Evolutionary conservation across 2,888 invertebrate species (phyloP), one percentile per base, ranked within the genome.

Genomic region (Suillia variegata): DNA sequence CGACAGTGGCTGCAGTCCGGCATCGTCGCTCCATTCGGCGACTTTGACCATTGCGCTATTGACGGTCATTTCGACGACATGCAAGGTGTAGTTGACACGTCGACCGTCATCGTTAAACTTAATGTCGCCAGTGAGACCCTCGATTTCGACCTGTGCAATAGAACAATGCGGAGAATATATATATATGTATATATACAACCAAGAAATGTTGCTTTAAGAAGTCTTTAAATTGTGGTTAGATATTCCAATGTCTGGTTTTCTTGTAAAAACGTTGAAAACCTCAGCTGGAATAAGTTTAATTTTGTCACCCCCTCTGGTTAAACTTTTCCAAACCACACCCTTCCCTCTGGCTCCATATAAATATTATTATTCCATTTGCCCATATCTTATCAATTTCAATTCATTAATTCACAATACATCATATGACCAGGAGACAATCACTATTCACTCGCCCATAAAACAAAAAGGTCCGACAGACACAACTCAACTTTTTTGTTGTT

Each of bases 41-140:
- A 94, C 91, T 86, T 94, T 94, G 17, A 94, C 89, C 91, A 94
- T 92, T 24, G 93, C 93, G 76, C 94, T 94, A 75, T 95, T 93
- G 58, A 94, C 91, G 3, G 96, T 95, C 93, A 96, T 94, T 83
- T 96, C 93, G 54, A 96, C 92, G 62, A 94, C 91, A 78, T 95
- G 92, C 65, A 96, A 84, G 1, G 93, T 92, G 80, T 94, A 96
- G 84, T 95, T 94, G 77, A 91, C 89, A 55, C 96, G 85, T 71
- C 92, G 88, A 13, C 96, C 95, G 75, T 93, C 92, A 70, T 95
- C 94, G 78, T 92, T 93, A 83, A 96, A 96, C 54, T 92, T 90
- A 71, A 96, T 92, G 79, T 93, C 93, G 55, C 96, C 96, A 1
- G 94, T 95, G 60, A 95, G 85, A 12, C 95, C 95, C 83, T 93